Evolutionary conservation across 2,797 vertebrate species (phyloP).

Genomic region (Cephalopachus bancanus): DNA sequence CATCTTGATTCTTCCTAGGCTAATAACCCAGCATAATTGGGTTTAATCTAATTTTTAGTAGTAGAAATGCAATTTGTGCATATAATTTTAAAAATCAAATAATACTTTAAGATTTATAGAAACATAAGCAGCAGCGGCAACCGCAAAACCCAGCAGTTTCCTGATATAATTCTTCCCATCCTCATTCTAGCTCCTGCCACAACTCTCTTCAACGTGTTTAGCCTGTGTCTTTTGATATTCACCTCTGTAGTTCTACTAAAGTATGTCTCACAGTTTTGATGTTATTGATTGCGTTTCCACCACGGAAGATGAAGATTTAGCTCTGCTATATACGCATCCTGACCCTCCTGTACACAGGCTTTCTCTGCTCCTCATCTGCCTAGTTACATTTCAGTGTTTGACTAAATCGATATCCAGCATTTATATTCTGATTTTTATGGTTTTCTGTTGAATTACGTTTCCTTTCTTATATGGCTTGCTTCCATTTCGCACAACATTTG

Average conservation of each 20-base stretch:
- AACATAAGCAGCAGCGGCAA: background rate
- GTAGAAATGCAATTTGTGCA: background rate
- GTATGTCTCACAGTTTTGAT: background rate
- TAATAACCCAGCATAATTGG: background rate
- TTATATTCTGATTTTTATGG: constrained; percentile 49
- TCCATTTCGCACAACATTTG: background rate
- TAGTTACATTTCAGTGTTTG: background rate
- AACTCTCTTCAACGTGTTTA: background rate
- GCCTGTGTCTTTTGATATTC: background rate
- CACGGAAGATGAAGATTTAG: background rate
- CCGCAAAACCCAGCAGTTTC: background rate
- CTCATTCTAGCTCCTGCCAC: background rate
- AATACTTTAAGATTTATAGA: background rate
- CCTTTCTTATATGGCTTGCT: constrained; percentile 3
- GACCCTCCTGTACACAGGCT: no score
- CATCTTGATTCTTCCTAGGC: background rate
- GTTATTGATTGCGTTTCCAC: background rate
- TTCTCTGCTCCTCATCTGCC: background rate
- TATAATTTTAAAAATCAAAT: constrained; percentile 25
- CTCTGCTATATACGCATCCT: no score
- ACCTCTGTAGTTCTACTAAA: background rate
- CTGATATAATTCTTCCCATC: background rate
- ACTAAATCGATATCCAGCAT: background rate
- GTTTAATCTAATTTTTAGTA: constrained; percentile 35
- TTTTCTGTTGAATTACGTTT: background rate